A percentile compares a stretch with the other conserved stretches of the same genome.
These are phyloP conservation scores for Drosophila micromelanica DNA, from an alignment of 1,140 invertebrate genomes.

Conservation along the genomic window DNA sequence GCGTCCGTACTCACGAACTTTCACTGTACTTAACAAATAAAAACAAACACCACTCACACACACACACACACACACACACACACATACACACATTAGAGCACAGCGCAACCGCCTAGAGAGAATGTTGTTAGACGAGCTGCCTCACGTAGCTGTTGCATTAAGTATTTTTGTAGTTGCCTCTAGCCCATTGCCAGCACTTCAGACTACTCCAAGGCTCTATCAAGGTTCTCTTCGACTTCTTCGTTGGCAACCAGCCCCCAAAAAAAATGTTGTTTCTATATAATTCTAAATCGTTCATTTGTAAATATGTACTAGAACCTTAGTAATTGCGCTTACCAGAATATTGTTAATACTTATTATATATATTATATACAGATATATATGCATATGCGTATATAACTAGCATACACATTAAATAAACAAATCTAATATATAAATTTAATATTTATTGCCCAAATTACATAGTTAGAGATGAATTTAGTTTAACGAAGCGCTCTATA, in stretches of 20 bases:
- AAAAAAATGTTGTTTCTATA: slow-evolving; percentile 60
- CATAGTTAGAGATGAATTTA: too few species aligned
- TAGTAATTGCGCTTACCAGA: slow-evolving; percentile 61
- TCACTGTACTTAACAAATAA: too few species aligned
- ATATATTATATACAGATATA: slow-evolving; percentile 48
- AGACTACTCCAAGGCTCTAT: slow-evolving; percentile 9
- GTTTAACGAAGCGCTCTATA: too few species aligned
- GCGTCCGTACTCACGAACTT: too few species aligned
- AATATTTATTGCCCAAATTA: too few species aligned
- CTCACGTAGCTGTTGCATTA: slow-evolving; percentile 38
- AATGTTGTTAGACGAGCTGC: slow-evolving; percentile 53
- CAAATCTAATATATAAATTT: slow-evolving; percentile 42
- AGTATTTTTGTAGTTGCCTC: slow-evolving; percentile 63
- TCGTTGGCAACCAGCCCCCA: slow-evolving; percentile 3
- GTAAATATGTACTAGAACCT: slow-evolving; percentile 72
- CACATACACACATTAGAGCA: slow-evolving; percentile 9
- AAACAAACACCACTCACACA: not conserved
- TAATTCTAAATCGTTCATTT: slow-evolving; percentile 55
- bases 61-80: slow-evolving; percentile 11
- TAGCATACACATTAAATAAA: slow-evolving; percentile 50
- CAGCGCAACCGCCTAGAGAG: slow-evolving; percentile 31
- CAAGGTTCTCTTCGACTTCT: slow-evolving; percentile 23
- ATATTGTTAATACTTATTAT: slow-evolving; percentile 74
- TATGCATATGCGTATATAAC: slow-evolving; percentile 47
- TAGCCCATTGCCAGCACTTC: slow-evolving; percentile 26